Evolutionary conservation across 2,888 invertebrate species (phyloP), one percentile per base, ranked within the genome.

Genomic region (Bursaphelenchus okinawaensis): DNA sequence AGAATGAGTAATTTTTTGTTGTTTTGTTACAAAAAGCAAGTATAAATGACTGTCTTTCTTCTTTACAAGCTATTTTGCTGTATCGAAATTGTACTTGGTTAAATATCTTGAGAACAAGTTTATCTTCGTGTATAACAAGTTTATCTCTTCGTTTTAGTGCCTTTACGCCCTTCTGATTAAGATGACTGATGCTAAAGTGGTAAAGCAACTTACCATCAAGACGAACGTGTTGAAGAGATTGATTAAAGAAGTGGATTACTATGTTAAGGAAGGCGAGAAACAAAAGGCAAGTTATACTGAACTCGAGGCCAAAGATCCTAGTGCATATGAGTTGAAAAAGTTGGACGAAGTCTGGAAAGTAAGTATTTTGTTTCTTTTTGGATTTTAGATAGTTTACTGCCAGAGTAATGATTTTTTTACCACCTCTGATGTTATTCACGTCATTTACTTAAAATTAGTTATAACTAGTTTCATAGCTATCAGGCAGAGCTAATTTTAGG

Each of bases 251-350:
- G 19, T 27, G 56, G 54, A 68, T 4, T 55, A 26, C 52, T 68
- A 68, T 52, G 57, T 52, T 40, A 68, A 68, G 63, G 68, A 68
- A 40, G 59, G 52, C 20, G 68, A 60, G 52, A 56, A 70, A 24
- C 52, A 68, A 20, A 27, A 52, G 22, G 68, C 55, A 23, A 68
- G 55, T 23, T 57, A 66, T 9, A 31, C 55, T 19, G 31, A 65
- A 54, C 29, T 70, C 58, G 52, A 66, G 26, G 29, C 51, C 20
- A 59, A 62, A 9, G 31, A 19, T 9, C 55, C 61, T 4, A 69
- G 69, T 50, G 69, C 68, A 24, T 68, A 68, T 40, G 52, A 40
- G 22, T 22, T 71, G 20, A 68, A 68, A 40, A 68, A 68, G 50
- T 27, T 61, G 50, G 20, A 20, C 27, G 68, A 68, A 54, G 29